These are phyloP conservation scores for Orthosia gracilis DNA, from an alignment of 2,888 invertebrate species.

Conservation along the genomic window DNA sequence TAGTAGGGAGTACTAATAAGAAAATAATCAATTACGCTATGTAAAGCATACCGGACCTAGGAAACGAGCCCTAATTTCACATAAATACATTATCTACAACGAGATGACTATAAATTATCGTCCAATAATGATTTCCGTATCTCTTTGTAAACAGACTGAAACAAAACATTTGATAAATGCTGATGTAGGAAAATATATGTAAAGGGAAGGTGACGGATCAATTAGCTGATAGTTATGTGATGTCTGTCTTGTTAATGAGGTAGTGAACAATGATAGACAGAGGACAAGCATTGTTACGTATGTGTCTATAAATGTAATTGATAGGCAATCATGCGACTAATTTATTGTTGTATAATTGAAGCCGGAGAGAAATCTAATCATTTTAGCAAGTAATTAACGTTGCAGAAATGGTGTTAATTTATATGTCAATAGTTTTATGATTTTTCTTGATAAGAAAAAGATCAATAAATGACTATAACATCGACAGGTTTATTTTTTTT, in stretches of 20 bases:
- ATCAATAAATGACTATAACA: no score
- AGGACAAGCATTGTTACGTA: constrained; percentile 62
- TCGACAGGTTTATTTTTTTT: no score
- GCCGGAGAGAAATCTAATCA: neutral
- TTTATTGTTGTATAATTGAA: constrained; percentile 31
- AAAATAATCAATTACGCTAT: constrained; percentile 26
- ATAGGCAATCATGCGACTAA: constrained; percentile 43
- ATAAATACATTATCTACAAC: constrained; percentile 63
- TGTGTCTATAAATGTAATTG: constrained; percentile 45
- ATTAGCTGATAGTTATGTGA: constrained; percentile 60
- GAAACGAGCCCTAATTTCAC: constrained; percentile 54
- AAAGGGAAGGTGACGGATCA: constrained; percentile 75
- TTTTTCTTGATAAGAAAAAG: neutral
- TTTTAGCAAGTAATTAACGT: constrained; percentile 5
- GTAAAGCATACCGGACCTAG: constrained; percentile 52
- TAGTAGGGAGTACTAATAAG: neutral
- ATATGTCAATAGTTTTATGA: neutral
- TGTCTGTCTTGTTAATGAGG: constrained; percentile 62
- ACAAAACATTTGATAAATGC: constrained; percentile 79
- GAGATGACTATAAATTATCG: constrained; percentile 65
- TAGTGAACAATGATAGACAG: constrained; percentile 64
- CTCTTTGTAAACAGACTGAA: constrained; percentile 75
- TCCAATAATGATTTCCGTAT: constrained; percentile 81
- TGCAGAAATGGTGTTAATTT: constrained; percentile 1
- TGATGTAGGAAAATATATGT: constrained; percentile 74